Conservation (phyloP, 2,888 invertebrate species). For the Apodemia duryi region DNA sequence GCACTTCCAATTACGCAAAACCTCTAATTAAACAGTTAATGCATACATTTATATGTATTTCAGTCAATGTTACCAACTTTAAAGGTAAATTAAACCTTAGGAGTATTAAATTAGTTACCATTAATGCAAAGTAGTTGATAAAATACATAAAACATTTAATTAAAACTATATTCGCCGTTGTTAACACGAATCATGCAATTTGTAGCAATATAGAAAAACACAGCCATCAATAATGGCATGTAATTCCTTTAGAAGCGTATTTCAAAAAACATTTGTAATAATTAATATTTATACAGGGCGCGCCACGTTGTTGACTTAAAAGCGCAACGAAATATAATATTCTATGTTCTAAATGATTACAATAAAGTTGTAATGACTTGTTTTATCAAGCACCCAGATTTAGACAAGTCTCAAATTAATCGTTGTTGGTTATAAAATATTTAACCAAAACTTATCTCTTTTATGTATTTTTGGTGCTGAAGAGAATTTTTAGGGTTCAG, state of each 20-base stretch:
- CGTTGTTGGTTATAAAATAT: too few species aligned
- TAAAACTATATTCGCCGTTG: conserved; percentile 3
- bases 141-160: conserved; percentile 13
- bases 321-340: not conserved
- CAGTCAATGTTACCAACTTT: conserved; percentile 11
- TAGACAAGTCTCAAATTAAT: not conserved
- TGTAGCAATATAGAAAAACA: conserved; percentile 2
- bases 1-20: not conserved
- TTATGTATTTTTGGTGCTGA: too few species aligned
- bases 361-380: not conserved
- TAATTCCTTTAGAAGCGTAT: not conserved
- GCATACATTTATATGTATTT: conserved; percentile 11
- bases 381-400: not conserved
- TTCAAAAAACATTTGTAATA: not conserved
- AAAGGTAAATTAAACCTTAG: not conserved
- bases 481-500: too few species aligned
- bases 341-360: not conserved
- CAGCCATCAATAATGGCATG: not conserved
- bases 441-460: too few species aligned
- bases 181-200: conserved; percentile 1
- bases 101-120: not conserved
- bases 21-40: conserved; percentile 4
- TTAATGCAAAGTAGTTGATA: not conserved
- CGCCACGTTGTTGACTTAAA: not conserved
- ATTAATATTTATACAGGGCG: not conserved